phyloP scores from a whole-genome alignment of 1,140 invertebrate species.

The Drosophila cardini region DNA sequence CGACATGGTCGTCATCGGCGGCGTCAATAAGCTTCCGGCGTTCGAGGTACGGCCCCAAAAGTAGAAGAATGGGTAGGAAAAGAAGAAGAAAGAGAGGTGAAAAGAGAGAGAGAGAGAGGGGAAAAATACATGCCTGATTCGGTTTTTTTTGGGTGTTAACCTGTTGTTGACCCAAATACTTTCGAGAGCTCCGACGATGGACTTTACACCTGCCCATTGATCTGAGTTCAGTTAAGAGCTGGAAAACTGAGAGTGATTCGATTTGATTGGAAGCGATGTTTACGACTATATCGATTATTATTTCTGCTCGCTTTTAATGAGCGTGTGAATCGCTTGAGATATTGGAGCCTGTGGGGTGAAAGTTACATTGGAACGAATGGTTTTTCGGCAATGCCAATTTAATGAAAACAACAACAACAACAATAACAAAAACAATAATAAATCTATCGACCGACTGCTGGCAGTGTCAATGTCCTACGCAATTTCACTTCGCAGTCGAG shows the following conservation, averaged over 20 bases:
- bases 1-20: slow-evolving; percentile 37
- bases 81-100: not conserved
- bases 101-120: not conserved
- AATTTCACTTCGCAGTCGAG: slow-evolving; percentile 70
- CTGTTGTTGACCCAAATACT: slow-evolving; percentile 71
- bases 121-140: slow-evolving; percentile 33
- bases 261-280: slow-evolving; percentile 44
- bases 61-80: not conserved
- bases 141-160: slow-evolving; percentile 71
- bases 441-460: slow-evolving; percentile 46
- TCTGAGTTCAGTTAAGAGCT: slow-evolving; percentile 12
- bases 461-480: slow-evolving; percentile 75
- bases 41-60: slow-evolving; percentile 51
- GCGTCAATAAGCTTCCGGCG: slow-evolving; percentile 69
- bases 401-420: slow-evolving; percentile 9
- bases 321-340: slow-evolving; percentile 66
- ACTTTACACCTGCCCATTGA: slow-evolving; percentile 50
- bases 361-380: slow-evolving; percentile 43
- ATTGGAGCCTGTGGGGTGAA: slow-evolving; percentile 60
- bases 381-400: slow-evolving; percentile 26
- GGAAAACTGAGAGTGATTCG: slow-evolving; percentile 75
- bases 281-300: slow-evolving; percentile 32
- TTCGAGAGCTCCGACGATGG: slow-evolving; percentile 22
- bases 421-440: slow-evolving; percentile 55
- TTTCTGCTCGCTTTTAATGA: slow-evolving; percentile 57